A percentile compares a stretch with the other conserved stretches of the same genome.
These are phyloP conservation scores for Mantis religiosa DNA, from an alignment of 2,888 invertebrate genomes.

Conservation along the genomic window DNA sequence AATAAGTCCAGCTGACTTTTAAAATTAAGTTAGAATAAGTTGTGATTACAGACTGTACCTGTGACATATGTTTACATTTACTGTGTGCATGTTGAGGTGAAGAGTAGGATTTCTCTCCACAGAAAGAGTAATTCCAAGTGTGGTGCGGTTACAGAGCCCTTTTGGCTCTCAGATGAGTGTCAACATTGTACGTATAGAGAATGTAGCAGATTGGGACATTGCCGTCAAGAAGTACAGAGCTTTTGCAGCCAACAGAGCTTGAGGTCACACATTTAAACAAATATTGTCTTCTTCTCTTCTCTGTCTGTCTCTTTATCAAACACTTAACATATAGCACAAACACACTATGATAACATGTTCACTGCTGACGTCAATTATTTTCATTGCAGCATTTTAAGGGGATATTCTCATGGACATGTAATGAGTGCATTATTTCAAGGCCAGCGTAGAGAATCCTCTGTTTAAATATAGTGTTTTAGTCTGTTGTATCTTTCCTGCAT, in stretches of 20 bases:
- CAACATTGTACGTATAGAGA: conserved; percentile 73
- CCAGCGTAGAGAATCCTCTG: no score
- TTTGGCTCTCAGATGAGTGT: conserved; percentile 82
- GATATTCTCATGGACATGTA: no score
- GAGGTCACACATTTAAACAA: neutral
- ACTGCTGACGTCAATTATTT: neutral
- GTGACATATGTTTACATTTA: neutral
- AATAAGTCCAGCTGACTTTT: no score
- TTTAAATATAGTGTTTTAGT: no score
- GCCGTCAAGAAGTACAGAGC: conserved; percentile 86
- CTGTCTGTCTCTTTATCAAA: neutral
- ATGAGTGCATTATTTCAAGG: no score
- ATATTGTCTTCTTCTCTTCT: neutral
- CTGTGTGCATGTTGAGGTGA: neutral
- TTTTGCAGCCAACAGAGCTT: conserved; percentile 57
- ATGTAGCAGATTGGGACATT: conserved; percentile 86
- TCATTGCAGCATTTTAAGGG: no score
- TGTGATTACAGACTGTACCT: neutral
- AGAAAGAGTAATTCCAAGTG: conserved; percentile 73
- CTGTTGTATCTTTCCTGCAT: no score
- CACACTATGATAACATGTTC: neutral
- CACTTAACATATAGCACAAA: neutral
- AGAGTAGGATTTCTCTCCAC: conserved; percentile 20
- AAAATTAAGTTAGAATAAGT: no score
- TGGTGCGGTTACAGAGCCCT: conserved; percentile 73